phyloP scores from a whole-genome alignment of 2,113 vertebrate species.

The Condylura cristata region DNA sequence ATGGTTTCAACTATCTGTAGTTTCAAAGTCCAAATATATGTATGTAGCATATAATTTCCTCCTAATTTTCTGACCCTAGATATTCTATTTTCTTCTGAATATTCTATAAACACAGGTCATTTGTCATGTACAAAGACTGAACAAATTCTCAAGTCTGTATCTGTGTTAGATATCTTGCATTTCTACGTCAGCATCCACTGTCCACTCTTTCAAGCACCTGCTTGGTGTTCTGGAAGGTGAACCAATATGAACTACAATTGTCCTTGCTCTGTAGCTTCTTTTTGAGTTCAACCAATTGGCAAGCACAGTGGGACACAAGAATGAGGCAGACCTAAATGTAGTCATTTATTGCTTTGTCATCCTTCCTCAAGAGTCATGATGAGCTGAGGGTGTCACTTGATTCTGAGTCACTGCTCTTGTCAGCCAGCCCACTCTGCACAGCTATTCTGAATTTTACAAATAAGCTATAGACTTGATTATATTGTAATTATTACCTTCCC shows the following conservation, averaged over 20 bases:
- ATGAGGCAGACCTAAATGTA: not conserved
- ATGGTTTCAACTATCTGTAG: not conserved
- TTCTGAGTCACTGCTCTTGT: not conserved
- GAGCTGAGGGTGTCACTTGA: not conserved
- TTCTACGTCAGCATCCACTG: not conserved
- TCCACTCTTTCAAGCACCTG: not conserved
- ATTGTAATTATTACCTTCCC: not conserved
- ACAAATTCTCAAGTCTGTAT: not conserved
- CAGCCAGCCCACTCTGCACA: not conserved
- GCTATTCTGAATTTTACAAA: not conserved
- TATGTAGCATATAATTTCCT: slow-evolving; percentile 1
- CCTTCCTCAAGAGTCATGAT: not conserved
- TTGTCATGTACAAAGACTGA: not conserved
- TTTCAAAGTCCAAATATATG: not conserved
- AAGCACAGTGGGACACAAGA: not conserved
- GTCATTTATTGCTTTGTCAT: not conserved
- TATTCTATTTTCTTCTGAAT: slow-evolving; percentile 13
- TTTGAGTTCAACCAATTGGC: not conserved
- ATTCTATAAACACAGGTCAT: not conserved
- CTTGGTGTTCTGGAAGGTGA: not conserved
- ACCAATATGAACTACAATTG: not conserved
- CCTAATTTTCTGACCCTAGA: not conserved
- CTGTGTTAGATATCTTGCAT: not conserved
- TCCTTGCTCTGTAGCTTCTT: not conserved
- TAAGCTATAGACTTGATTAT: not conserved